Conservation (phyloP, 2,113 vertebrate species). For the Tetrao urogallus region DNA sequence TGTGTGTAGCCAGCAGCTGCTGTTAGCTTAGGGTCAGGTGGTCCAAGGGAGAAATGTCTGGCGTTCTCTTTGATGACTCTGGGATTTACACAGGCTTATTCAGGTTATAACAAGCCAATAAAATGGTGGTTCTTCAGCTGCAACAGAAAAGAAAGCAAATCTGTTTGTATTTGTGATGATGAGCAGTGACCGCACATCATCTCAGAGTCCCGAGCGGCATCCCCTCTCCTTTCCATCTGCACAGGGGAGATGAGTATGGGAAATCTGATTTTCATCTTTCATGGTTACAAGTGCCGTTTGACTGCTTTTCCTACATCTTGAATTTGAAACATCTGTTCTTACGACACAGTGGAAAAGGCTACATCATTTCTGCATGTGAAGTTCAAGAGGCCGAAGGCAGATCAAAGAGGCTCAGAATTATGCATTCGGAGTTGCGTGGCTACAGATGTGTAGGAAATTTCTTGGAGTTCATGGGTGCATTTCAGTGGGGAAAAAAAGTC, state of each 20-base stretch:
- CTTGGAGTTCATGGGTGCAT: background rate
- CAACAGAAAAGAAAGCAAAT: background rate
- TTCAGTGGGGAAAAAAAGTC: background rate
- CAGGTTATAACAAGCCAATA: background rate
- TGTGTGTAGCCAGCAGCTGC: background rate
- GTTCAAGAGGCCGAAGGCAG: background rate
- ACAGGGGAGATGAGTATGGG: background rate
- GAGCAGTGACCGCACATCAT: background rate
- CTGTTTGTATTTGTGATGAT: accelerated
- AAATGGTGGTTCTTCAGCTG: accelerated
- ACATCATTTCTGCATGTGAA: background rate
- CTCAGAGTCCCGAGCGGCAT: background rate
- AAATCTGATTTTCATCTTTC: background rate
- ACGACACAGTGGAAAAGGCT: background rate
- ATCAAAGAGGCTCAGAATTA: background rate
- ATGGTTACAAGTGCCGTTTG: background rate
- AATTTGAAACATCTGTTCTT: constrained; percentile 37
- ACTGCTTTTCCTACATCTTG: background rate
- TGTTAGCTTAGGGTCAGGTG: background rate
- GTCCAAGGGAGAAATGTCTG: accelerated
- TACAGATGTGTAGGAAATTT: background rate
- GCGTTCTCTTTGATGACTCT: background rate
- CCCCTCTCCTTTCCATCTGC: background rate
- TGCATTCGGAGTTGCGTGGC: background rate
- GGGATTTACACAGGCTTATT: accelerated